A percentile compares a stretch with the other conserved stretches of the same genome.
Evolutionary conservation across 1,140 invertebrate genomes (phyloP).

Genomic region (Eufriesea mexicana): DNA sequence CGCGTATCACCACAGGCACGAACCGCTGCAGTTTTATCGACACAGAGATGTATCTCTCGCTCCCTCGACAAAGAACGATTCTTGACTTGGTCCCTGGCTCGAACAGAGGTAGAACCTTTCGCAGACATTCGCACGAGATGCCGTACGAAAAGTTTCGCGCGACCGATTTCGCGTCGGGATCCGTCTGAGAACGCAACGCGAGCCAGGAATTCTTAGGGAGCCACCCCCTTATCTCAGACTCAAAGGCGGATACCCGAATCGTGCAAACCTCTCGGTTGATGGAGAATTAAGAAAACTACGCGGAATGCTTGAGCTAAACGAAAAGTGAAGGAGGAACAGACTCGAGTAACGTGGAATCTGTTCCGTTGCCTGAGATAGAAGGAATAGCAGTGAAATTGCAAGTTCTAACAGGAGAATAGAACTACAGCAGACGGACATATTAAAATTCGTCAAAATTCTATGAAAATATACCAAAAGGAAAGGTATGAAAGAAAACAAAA

Average conservation of each 20-base stretch:
- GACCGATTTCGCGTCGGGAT: background rate
- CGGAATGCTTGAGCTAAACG: background rate
- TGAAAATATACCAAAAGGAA: too few species aligned
- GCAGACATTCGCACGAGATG: background rate
- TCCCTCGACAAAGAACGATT: background rate
- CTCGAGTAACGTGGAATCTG: too few species aligned
- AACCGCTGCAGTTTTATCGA: background rate
- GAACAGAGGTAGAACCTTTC: background rate
- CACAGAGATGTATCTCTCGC: background rate
- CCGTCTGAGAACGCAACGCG: background rate
- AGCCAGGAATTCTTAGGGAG: background rate
- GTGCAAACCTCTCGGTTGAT: background rate
- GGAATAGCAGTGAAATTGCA: too few species aligned
- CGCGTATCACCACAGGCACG: too few species aligned
- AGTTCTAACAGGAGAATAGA: too few species aligned
- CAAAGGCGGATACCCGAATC: background rate
- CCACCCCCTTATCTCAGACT: background rate
- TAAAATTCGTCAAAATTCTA: too few species aligned
- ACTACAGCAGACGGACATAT: too few species aligned
- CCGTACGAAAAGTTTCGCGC: background rate
- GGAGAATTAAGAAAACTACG: constrained; percentile 17
- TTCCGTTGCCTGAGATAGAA: too few species aligned
- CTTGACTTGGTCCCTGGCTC: background rate
- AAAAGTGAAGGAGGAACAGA: background rate
- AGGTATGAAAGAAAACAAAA: too few species aligned